phyloP scores from a whole-genome alignment of 2,888 invertebrate genomes.

The Agrilus biguttatus region DNA sequence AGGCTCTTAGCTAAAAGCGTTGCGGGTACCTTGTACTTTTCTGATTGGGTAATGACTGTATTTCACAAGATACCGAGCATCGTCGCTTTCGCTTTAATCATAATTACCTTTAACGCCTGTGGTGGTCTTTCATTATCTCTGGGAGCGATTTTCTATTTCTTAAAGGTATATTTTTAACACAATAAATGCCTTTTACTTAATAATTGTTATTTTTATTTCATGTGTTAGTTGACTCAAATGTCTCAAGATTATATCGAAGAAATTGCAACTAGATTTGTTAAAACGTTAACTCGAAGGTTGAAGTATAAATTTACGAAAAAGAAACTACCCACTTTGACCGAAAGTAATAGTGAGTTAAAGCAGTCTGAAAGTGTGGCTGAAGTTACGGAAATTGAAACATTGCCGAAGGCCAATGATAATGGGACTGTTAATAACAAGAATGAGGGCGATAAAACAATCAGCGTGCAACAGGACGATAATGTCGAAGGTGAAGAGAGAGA shows the following conservation, averaged over 20 bases:
- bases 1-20: slow-evolving; percentile 36
- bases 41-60: slow-evolving; percentile 48
- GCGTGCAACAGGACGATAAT: not conserved
- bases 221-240: slow-evolving; percentile 53
- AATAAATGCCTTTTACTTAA: not conserved
- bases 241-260: slow-evolving; percentile 61
- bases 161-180: slow-evolving; percentile 40
- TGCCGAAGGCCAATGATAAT: not conserved
- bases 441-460: slow-evolving; percentile 3
- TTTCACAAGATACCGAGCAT: slow-evolving; percentile 55
- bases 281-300: slow-evolving; percentile 14
- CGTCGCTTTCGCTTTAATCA: slow-evolving; percentile 47
- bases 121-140: slow-evolving; percentile 56
- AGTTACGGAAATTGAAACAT: too few relatives aligned
- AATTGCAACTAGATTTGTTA: slow-evolving; percentile 19
- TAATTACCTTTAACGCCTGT: slow-evolving; percentile 51
- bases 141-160: slow-evolving; percentile 52
- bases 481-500: slow-evolving; percentile 4
- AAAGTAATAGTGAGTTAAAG: too few relatives aligned
- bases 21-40: slow-evolving; percentile 34
- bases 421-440: slow-evolving; percentile 12
- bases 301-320: too few relatives aligned
- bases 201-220: slow-evolving; percentile 14
- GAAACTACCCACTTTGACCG: too few relatives aligned
- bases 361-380: not conserved